These are phyloP conservation scores for Metalampra italica DNA, from an alignment of 2,888 invertebrate species.

Conservation along the genomic window DNA sequence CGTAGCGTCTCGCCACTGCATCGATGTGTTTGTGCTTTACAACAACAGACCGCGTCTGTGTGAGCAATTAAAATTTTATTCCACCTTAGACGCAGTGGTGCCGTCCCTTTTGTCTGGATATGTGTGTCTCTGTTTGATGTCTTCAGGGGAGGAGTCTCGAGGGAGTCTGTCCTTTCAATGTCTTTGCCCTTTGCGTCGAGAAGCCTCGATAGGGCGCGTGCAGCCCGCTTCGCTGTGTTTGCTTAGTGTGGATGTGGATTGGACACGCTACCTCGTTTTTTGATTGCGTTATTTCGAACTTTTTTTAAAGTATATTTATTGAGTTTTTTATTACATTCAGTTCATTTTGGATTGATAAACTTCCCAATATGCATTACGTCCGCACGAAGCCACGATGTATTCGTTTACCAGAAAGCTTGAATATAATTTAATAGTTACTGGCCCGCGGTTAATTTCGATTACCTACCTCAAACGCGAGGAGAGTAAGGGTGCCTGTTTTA, in stretches of 20 bases:
- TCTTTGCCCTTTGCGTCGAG: constrained; percentile 78
- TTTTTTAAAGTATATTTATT: too few relatives aligned
- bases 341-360: too few relatives aligned
- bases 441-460: too few relatives aligned
- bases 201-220: constrained; percentile 69
- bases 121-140: constrained; percentile 55
- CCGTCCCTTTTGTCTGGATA: constrained; percentile 48
- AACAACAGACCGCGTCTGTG: constrained; percentile 50
- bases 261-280: too few relatives aligned
- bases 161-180: constrained; percentile 83
- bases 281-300: too few relatives aligned
- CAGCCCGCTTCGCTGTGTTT: constrained; percentile 26
- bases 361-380: too few relatives aligned
- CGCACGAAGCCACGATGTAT: too few relatives aligned
- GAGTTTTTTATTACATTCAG: too few relatives aligned
- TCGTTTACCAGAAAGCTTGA: too few relatives aligned
- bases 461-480: too few relatives aligned
- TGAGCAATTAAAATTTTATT: constrained; percentile 78
- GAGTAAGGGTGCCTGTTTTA: too few relatives aligned
- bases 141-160: constrained; percentile 78
- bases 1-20: constrained; percentile 50
- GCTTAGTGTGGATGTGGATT: constrained; percentile 1
- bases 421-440: too few relatives aligned
- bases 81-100: constrained; percentile 66
- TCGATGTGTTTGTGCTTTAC: constrained; percentile 47